These are phyloP conservation scores for Melanotaenia maccullochi DNA, from an alignment of 2,797 vertebrate species.

Conservation along the genomic window DNA sequence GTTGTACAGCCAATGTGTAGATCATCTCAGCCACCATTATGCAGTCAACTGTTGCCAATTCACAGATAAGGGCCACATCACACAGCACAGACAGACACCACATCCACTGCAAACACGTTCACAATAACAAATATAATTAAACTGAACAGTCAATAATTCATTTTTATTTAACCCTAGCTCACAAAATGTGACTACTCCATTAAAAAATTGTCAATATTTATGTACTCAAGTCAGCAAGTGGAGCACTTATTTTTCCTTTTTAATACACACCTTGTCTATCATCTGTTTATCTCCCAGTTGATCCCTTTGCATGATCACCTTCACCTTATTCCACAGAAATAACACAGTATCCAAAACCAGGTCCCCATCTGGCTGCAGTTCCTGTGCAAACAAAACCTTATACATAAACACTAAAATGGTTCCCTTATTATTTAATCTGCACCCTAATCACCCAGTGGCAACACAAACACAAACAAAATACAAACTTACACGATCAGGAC, in stretches of 20 bases:
- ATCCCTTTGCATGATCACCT: constrained; percentile 78
- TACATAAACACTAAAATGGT: not conserved
- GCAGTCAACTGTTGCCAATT: constrained; percentile 76
- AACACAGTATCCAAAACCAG: constrained; percentile 85
- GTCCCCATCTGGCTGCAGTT: constrained; percentile 83
- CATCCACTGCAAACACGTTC: constrained; percentile 83
- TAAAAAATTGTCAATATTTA: not conserved
- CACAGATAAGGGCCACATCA: constrained; percentile 84
- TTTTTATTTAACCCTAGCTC: not conserved
- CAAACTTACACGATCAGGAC: constrained; percentile 81
- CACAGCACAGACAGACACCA: constrained; percentile 87
- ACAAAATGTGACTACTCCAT: not conserved
- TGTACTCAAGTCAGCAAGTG: not conserved
- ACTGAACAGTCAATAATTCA: not conserved
- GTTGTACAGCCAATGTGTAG: constrained; percentile 77
- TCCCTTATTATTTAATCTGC: not conserved
- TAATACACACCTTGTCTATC: constrained; percentile 81
- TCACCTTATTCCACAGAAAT: constrained; percentile 90
- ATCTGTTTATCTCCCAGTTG: constrained; percentile 75
- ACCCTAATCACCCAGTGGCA: not conserved
- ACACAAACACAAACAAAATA: constrained; percentile 6
- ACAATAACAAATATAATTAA: constrained; percentile 11
- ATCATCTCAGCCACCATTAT: constrained; percentile 86
- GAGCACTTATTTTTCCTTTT: not conserved
- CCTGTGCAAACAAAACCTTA: constrained; percentile 71